Evolutionary conservation across 1,140 invertebrate genomes (phyloP), one percentile per base, ranked within the genome.

Genomic region (Pinna nobilis): DNA sequence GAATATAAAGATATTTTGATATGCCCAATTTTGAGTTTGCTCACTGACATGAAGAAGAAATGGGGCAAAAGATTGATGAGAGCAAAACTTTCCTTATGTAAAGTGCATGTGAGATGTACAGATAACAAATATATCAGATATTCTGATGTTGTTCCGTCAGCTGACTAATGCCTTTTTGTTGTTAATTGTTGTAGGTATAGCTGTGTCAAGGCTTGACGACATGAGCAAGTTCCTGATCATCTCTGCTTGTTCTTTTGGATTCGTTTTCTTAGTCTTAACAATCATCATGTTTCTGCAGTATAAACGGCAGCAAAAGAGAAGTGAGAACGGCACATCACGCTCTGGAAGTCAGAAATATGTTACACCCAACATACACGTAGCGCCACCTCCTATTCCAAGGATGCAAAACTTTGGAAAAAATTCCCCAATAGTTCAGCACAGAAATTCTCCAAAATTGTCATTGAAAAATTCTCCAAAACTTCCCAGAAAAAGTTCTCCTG

Each of bases 151-250:
- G n/a, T n/a, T n/a, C n/a, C n/a, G n/a, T n/a, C n/a, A n/a, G n/a
- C n/a, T n/a, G n/a, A n/a, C n/a, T n/a, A n/a, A n/a, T n/a, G n/a
- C n/a, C n/a, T n/a, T 5, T 50, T 50, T 50, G n/a, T 50, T 50
- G 5, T 4, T 15, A 18, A 50, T n/a, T n/a, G n/a, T n/a, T n/a
- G n/a, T n/a, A n/a, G n/a, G n/a, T n/a, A n/a, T n/a, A 57, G 53
- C 30, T 57, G 53, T 32, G 25, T 67, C 79, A n/a, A 47, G 70
- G 3, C 76, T 81, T 18, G 78, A 81, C 53, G 71, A 78, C 49
- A 83, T 81, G 79, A 81, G 75, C 47, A 81, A 80, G 37, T 80
- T 81, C 23, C 47, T 83, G 11, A 81, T 81, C 67, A 83, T 81
- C 59, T 73, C 79, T 5, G 72, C 80, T 15, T 81, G 79, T 53